Evolutionary conservation across 2,888 invertebrate species (phyloP).

Genomic region (Gisinianus flammeolus): DNA sequence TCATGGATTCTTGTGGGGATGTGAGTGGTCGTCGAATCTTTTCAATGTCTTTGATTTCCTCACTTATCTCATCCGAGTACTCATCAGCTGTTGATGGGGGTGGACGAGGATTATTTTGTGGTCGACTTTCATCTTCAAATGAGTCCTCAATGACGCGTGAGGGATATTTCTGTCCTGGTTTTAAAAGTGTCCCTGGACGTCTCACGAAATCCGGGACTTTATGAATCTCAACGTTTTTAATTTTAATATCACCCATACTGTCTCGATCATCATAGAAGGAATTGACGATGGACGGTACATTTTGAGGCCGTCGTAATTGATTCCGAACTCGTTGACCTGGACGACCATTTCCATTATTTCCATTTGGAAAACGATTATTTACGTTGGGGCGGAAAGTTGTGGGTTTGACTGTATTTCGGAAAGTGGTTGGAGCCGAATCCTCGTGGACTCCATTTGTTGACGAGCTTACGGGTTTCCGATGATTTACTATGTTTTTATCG

Average conservation of each 20-base stretch:
- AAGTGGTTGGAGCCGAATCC: constrained; percentile 49
- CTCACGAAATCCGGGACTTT: constrained; percentile 43
- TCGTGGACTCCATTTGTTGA: not conserved
- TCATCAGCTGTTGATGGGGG: constrained; percentile 17
- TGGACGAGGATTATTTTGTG: not conserved
- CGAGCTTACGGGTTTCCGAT: not conserved
- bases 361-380: not conserved
- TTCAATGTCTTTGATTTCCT: constrained; percentile 25
- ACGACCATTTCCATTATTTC: not conserved
- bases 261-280: constrained; percentile 55
- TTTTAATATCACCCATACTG: constrained; percentile 51
- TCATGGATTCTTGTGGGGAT: constrained; percentile 7
- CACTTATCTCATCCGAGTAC: constrained; percentile 28
- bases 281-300: constrained; percentile 5
- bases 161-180: not conserved
- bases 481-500: constrained; percentile 3
- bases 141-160: not conserved
- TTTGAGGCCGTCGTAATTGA: constrained; percentile 19
- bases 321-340: not conserved
- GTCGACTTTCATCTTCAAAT: constrained; percentile 19
- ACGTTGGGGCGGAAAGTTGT: constrained; percentile 53
- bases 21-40: constrained; percentile 25
- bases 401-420: constrained; percentile 47
- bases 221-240: constrained; percentile 57
- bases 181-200: constrained; percentile 12